Evolutionary conservation across 2,113 vertebrate species (phyloP).

Genomic region (Mellivora capensis): DNA sequence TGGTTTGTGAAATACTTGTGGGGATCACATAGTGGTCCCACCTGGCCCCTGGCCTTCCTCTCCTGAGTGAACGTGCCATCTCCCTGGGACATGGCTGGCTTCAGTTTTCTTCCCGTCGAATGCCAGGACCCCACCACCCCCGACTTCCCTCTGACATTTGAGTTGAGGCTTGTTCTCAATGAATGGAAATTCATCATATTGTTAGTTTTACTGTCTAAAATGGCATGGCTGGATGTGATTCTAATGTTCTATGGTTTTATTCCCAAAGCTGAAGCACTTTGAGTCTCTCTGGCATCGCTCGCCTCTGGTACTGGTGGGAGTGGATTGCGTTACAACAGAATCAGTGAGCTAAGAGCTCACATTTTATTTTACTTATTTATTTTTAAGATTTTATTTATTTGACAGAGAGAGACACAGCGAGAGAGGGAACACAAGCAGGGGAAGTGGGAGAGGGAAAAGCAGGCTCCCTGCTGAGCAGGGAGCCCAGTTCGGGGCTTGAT

Average conservation of each 20-base stretch:
- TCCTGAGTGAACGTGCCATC: not conserved
- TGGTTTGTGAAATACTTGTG: not conserved
- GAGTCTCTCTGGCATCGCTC: not conserved
- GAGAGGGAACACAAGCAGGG: too few relatives aligned
- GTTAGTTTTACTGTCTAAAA: not conserved
- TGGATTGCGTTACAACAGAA: not conserved
- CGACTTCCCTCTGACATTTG: not conserved
- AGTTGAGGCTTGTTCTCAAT: not conserved
- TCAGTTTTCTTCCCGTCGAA: not conserved
- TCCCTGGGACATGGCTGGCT: not conserved
- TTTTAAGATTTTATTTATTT: too few relatives aligned
- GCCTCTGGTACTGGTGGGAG: not conserved
- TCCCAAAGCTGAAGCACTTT: not conserved
- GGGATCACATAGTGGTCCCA: not conserved
- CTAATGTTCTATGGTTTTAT: not conserved
- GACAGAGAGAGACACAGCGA: too few relatives aligned
- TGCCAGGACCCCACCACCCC: not conserved
- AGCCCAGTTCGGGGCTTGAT: too few relatives aligned
- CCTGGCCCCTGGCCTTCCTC: not conserved
- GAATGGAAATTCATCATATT: not conserved
- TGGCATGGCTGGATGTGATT: not conserved
- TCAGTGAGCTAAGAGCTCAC: not conserved
- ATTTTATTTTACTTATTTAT: too few relatives aligned
- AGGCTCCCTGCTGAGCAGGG: too few relatives aligned
- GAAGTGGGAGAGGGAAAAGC: too few relatives aligned